phyloP scores from a whole-genome alignment of 2,113 vertebrate species.

The Dicerorhinus sumatrensis region DNA sequence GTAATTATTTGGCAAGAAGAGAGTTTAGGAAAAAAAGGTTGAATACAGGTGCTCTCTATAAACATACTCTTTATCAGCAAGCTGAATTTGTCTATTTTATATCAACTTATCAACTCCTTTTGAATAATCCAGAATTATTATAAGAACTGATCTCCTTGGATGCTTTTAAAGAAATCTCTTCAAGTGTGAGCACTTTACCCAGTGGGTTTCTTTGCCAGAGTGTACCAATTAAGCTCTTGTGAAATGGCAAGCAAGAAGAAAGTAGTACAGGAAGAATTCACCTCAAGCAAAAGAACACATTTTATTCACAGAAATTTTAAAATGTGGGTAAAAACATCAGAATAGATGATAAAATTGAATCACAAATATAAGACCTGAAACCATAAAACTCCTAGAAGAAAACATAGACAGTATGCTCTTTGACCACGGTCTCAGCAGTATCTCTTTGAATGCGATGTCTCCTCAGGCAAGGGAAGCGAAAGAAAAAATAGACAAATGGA shows the following conservation, averaged over 20 bases:
- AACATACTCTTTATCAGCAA: not conserved
- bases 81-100: not conserved
- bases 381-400: no score
- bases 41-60: not conserved
- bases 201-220: not conserved
- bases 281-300: not conserved
- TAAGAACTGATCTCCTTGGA: not conserved
- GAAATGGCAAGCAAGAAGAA: not conserved
- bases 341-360: not conserved
- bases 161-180: conserved; percentile 19
- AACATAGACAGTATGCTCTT: no score
- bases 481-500: no score
- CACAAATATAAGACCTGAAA: not conserved
- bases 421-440: no score
- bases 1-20: not conserved
- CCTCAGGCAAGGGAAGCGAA: no score
- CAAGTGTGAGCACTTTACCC: not conserved
- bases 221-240: not conserved
- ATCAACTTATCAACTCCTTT: not conserved
- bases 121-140: not conserved
- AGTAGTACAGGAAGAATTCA: not conserved
- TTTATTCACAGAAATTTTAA: not conserved
- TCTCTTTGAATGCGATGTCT: no score
- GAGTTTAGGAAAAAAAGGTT: not conserved
- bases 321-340: not conserved